These are phyloP conservation scores for Tachyglossus aculeatus DNA, from an alignment of 2,797 vertebrate species.

Conservation along the genomic window DNA sequence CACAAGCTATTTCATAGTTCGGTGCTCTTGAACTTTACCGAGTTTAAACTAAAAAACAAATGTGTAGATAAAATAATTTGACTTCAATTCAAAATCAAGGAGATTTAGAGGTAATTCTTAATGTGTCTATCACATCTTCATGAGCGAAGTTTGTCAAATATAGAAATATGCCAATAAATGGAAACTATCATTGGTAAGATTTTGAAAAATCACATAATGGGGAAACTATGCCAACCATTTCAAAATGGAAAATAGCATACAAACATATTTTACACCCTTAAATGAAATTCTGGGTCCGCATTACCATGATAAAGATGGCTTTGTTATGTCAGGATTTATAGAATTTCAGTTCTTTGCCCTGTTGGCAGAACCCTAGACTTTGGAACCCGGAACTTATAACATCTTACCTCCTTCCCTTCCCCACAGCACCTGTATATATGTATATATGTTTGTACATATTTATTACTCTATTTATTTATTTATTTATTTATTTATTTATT, in stretches of 20 bases:
- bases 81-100: conserved; percentile 54
- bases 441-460: no score
- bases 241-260: conserved; percentile 7
- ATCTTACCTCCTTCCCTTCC: no score
- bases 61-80: conserved; percentile 56
- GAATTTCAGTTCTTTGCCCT: no score
- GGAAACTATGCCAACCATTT: background rate
- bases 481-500: no score
- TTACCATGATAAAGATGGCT: no score
- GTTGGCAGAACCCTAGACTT: no score
- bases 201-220: conserved; percentile 5
- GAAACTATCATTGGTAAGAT: conserved; percentile 6
- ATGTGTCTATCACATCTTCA: conserved; percentile 45
- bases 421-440: no score
- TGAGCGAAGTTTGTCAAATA: conserved; percentile 39
- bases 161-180: conserved; percentile 19
- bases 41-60: conserved; percentile 65
- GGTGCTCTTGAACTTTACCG: conserved; percentile 74
- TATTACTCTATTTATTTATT: no score
- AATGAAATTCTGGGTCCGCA: background rate
- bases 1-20: conserved; percentile 71
- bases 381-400: no score
- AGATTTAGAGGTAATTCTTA: conserved; percentile 13
- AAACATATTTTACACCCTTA: background rate
- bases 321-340: no score